Base-by-base conservation (phyloP, 92 coral and sea anemone genomes). In the Galaxea fascicularis region DNA sequence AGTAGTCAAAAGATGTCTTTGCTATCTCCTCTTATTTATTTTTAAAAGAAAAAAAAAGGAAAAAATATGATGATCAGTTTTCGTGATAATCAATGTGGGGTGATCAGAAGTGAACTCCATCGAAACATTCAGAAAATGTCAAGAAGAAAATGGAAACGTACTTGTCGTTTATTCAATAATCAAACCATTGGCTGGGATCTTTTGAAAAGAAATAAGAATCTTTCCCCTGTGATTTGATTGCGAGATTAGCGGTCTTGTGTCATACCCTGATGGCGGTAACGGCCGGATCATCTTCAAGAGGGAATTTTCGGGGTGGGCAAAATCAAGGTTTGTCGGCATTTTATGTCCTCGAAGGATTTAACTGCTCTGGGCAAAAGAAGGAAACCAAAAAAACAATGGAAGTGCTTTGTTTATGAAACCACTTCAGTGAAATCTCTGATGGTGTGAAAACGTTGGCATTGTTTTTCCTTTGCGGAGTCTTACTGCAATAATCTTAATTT, bases 361-460 rank as follows among this genome's bases (percentile, higher is more conserved):
- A 65, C 74, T 10, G 84, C 45, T 51, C 53, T 49, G 22, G 51
- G 18, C 30, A n/a, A 12, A 51, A 79, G 17, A 66, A 79, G 75
- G 74, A 79, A 47, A 51, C 25, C 29, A 60, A 44, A 31, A 62
- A 26, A 53, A 65, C 75, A 49, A 51, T 45, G 26, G 44, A 25
- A 25, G 22, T 44, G 39, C 71, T 28, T 57, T 77, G 82, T 77
- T 77, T 77, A 77, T 44, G 41, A 77, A 77, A 71, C 15, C 35
- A 46, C 24, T 63, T 62, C n/a, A 46, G 65, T 29, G 64, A 74
- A 74, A 74, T 62, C 71, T 52, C 31, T 29, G 6, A 18, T 24
- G 71, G 82, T 59, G 66, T 29, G 41, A 77, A 77, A 77, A 45
- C 44, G 58, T 27, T 60, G 15, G 39, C 71, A 62, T 77, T 77